Base-by-base conservation (phyloP, 2,113 vertebrate genomes). In the Euleptes europaea region DNA sequence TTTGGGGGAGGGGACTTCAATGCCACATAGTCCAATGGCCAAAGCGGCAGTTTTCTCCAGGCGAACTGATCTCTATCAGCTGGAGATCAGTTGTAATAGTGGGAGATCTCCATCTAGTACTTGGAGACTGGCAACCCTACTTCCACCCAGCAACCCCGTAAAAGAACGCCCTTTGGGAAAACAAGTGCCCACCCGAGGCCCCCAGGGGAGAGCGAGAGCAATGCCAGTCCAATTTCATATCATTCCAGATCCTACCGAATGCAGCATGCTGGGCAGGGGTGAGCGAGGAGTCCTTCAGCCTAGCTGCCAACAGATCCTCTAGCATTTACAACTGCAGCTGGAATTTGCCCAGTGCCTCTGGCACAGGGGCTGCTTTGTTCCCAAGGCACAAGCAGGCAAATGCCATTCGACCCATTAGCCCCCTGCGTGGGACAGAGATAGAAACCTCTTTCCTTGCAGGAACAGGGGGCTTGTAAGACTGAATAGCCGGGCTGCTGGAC, bases 391-490 rank as follows among this genome's bases (percentile, higher is more conserved):
- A 96, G 96, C 93, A 93, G 96, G 94, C 97, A 97, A 97, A 98
- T 97, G 97, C 96, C 97, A 96, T 90, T 95, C 96, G 97, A 97
- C 97, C 97, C 97, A 94, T 95, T 93, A 94, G 94, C 95, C 95
- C 94, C 93, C 82, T 95, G 97, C 96, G 97, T 98, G 97, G 98
- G 98, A 96, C 97, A 96, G 93, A 93, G 96, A 96, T 97, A 97
- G 95, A 95, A 97, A 97, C 97, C 97, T 95, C 97, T 97, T 97
- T 97, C 97, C 96, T 97, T 95, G 94, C 96, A 95, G 95, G 95
- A 96, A 95, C 93, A 40, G 94, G 94, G 95, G 97, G 97, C 98
- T 97, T 97, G 96, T 95, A 89, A 93, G 97, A 97, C 98, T 98
- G 98, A 97, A 98, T 97, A 95, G 95, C 91, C 95, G 94, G 88